These are phyloP conservation scores for Scrobipalpa costella DNA, from an alignment of 2,888 invertebrate genomes.

Conservation along the genomic window DNA sequence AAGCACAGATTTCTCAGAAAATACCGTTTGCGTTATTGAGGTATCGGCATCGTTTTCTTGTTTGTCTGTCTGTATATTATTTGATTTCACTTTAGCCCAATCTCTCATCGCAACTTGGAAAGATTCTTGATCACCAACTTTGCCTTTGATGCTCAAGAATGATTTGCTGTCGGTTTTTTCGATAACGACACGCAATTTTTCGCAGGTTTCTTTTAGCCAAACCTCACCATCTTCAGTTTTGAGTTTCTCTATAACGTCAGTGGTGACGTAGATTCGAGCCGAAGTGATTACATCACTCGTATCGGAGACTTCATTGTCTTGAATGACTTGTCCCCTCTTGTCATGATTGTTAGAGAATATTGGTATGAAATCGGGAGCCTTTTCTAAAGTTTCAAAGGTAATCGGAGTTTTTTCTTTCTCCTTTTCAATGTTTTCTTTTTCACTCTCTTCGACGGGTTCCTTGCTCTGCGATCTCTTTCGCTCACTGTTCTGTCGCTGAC, in stretches of 20 bases:
- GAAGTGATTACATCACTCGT: constrained; percentile 65
- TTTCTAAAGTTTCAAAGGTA: constrained; percentile 36
- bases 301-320: constrained; percentile 74
- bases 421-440: constrained; percentile 30
- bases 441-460: constrained; percentile 30
- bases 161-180: constrained; percentile 57
- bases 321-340: constrained; percentile 67
- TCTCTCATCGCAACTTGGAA: constrained; percentile 74
- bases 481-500: constrained; percentile 31
- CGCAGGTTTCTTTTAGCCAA: constrained; percentile 64
- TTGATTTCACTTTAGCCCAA: constrained; percentile 49
- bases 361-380: constrained; percentile 57
- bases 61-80: constrained; percentile 27
- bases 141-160: constrained; percentile 75
- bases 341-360: constrained; percentile 60
- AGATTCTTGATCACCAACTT: constrained; percentile 70
- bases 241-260: constrained; percentile 70
- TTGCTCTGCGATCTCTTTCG: constrained; percentile 43
- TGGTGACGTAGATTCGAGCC: constrained; percentile 75
- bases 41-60: background rate
- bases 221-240: constrained; percentile 68
- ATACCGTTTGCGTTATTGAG: background rate
- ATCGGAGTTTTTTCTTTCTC: background rate
- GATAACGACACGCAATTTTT: constrained; percentile 59
- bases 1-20: constrained; percentile 8